Base-by-base conservation (phyloP, 1,140 invertebrate species). In the Cherax quadricarinatus region DNA sequence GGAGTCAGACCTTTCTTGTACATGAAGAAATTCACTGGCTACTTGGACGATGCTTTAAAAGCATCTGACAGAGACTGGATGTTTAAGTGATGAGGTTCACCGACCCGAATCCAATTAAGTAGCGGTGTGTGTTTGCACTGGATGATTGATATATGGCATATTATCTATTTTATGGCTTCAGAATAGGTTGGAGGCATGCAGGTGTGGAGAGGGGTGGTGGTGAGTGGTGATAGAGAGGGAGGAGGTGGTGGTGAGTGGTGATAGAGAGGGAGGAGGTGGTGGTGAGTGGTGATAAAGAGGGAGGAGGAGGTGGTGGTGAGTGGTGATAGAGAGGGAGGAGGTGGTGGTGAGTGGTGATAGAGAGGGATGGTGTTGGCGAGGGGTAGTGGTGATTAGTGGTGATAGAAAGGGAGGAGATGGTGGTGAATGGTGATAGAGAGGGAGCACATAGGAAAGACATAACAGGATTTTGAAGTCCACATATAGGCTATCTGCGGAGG, bases 101-200 rank as follows among this genome's bases (percentile, higher is more conserved):
- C 83, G 62, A 85, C 83, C 83, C 41, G 14, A 85, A n/a, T 85
- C 83, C 83, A 85, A 49, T 85, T 85, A 85, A 70, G 83, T 85
- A 48, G 66, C 60, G 49, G 60, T 21, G 62, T n/a, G 62, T 70
- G 60, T 75, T 75, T 75, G 48, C 60, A 70, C 16, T 53, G 30
- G 60, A 70, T 85, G 57, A 85, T 70, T 70, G 60, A 85, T 85
- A 49, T 18, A 10, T 48, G 83, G 60, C 57, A 70, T 85, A 16
- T 70, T n/a, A 85, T 84, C 60, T 53, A 41, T 85, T 85, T 70
- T 21, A 70, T 85, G 83, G 30, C 30, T 49, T 48, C 60, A 49
- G 9, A 85, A 48, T 30, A 84, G 82, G 18, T 57, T 7, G 24
- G 82, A 24, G 53, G 53, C 53, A 24, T 14, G 57, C 18, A 51